Conservation (phyloP, 2,113 vertebrate genomes). For the Sebastes schlegelii region DNA sequence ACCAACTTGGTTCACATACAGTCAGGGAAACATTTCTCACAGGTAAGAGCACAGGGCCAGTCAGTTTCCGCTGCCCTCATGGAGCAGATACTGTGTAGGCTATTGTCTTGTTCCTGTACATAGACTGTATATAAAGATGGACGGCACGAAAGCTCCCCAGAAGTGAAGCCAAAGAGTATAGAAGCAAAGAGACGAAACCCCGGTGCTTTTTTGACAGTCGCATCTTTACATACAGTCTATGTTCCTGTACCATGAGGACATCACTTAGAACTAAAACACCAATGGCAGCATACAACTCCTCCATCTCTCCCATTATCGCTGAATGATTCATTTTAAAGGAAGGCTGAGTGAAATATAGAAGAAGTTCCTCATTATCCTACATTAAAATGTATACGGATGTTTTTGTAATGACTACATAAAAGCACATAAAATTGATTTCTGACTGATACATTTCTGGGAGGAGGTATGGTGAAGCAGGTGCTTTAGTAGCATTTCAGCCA, state of each 20-base stretch:
- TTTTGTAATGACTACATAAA: constrained; percentile 8
- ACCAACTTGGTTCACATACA: not conserved
- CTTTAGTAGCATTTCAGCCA: not conserved
- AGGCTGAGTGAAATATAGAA: not conserved
- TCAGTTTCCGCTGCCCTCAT: constrained; percentile 4
- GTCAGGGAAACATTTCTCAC: constrained; percentile 5
- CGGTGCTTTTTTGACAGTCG: too few relatives aligned
- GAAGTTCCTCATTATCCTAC: not conserved
- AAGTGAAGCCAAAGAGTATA: too few relatives aligned
- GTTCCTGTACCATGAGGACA: not conserved
- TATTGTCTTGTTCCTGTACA: too few relatives aligned
- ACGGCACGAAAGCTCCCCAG: too few relatives aligned
- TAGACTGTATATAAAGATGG: too few relatives aligned
- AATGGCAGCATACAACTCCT: not conserved
- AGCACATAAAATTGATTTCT: not conserved
- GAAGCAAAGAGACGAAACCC: too few relatives aligned
- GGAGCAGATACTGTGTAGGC: too few relatives aligned
- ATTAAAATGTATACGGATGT: not conserved
- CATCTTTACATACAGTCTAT: not conserved
- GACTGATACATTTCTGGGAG: not conserved
- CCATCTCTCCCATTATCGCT: not conserved
- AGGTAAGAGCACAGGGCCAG: not conserved
- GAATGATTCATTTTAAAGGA: not conserved
- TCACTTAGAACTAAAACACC: not conserved
- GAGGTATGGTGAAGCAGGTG: constrained; percentile 5